Evolutionary conservation across 1,140 invertebrate species (phyloP).

Genomic region (Danaus melanippus): DNA sequence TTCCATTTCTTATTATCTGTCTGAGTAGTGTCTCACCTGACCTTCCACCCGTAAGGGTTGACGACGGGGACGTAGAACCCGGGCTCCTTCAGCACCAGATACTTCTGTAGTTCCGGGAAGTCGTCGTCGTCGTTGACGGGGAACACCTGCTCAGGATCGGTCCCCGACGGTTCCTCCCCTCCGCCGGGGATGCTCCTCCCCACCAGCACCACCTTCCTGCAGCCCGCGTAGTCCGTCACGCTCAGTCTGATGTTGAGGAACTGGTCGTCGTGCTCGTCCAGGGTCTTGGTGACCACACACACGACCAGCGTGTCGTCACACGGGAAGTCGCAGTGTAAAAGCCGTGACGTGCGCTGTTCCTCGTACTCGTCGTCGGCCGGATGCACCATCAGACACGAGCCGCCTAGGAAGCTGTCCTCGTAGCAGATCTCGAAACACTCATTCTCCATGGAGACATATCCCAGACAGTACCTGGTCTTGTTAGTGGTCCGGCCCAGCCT

Average conservation of each 20-base stretch:
- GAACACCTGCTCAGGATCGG: slow-evolving; percentile 18
- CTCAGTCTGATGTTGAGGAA: slow-evolving; percentile 38
- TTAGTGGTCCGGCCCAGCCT: slow-evolving; percentile 16
- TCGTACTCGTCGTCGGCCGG: slow-evolving; percentile 32
- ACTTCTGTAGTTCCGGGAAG: slow-evolving; percentile 42
- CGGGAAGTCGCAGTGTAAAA: slow-evolving; percentile 51
- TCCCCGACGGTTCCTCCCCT: background rate
- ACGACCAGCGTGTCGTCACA: slow-evolving; percentile 31
- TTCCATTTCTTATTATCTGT: no score
- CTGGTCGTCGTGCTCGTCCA: slow-evolving; percentile 29
- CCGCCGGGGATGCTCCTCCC: slow-evolving; percentile 22
- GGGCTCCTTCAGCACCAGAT: slow-evolving; percentile 47
- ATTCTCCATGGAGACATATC: slow-evolving; percentile 30
- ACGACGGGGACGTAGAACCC: slow-evolving; percentile 55
- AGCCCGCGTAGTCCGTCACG: slow-evolving; percentile 8
- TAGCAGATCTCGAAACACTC: slow-evolving; percentile 46
- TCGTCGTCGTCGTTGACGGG: slow-evolving; percentile 21
- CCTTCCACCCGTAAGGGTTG: slow-evolving; percentile 50
- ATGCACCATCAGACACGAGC: slow-evolving; percentile 46
- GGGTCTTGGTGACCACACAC: slow-evolving; percentile 49
- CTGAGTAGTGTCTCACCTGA: slow-evolving; percentile 37
- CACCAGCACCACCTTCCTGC: slow-evolving; percentile 28
- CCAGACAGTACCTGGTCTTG: slow-evolving; percentile 29
- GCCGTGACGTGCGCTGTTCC: slow-evolving; percentile 30
- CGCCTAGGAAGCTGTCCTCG: slow-evolving; percentile 51